Conservation (phyloP, 2,113 vertebrate species). For the Cairina moschata region DNA sequence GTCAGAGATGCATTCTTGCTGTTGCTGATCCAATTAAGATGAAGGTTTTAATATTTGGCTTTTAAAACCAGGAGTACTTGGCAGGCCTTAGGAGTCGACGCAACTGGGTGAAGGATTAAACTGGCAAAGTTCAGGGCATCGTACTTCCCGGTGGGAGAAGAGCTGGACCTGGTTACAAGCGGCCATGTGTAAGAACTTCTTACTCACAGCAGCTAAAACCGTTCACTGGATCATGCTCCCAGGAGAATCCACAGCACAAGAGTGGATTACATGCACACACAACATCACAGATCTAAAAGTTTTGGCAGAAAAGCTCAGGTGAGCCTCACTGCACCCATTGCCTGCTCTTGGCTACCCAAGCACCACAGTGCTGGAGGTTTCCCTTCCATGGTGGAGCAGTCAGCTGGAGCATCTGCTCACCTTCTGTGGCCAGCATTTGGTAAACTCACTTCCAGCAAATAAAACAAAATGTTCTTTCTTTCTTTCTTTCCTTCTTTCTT, state of each 20-base stretch:
- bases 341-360: neutral
- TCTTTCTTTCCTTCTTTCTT: neutral
- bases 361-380: fast-evolving
- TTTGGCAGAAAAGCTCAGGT: neutral
- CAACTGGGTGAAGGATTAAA: neutral
- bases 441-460: neutral
- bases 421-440: neutral
- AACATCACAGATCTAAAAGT: neutral
- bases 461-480: neutral
- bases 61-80: neutral
- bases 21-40: conserved; percentile 43
- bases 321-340: fast-evolving
- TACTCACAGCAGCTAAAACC: neutral
- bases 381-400: fast-evolving
- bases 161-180: fast-evolving
- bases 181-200: neutral
- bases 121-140: fast-evolving
- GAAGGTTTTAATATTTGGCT: neutral
- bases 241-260: neutral
- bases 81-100: neutral
- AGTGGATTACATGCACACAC: neutral
- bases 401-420: neutral
- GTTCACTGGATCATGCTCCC: neutral
- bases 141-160: neutral
- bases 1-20: neutral